These are phyloP conservation scores for Camptogramma bilineatum DNA, from an alignment of 2,888 invertebrate genomes.

Conservation along the genomic window DNA sequence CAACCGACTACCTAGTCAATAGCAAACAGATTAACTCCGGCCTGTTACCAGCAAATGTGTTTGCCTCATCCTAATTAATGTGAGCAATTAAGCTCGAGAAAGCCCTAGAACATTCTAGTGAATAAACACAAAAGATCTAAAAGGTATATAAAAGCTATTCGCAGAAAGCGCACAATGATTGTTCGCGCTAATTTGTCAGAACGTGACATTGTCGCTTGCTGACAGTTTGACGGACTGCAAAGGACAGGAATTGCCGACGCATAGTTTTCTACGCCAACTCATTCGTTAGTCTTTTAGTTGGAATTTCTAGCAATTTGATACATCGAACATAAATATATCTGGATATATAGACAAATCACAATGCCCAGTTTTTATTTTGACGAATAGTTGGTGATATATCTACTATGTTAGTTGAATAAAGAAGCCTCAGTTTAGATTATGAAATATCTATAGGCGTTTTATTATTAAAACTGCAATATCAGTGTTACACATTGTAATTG, in stretches of 20 bases:
- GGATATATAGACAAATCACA: too few species aligned
- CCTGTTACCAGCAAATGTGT: conserved; percentile 37
- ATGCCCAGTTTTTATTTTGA: too few species aligned
- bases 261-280: not conserved
- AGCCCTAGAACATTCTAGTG: conserved; percentile 32
- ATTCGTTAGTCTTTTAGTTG: conserved; percentile 2
- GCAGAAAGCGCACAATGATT: conserved; percentile 6
- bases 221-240: conserved; percentile 14
- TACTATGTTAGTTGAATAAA: too few species aligned
- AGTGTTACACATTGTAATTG: too few species aligned
- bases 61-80: conserved; percentile 38
- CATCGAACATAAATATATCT: too few species aligned
- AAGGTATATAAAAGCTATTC: conserved; percentile 8
- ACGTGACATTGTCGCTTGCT: conserved; percentile 4
- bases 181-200: conserved; percentile 1
- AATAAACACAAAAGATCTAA: conserved; percentile 23
- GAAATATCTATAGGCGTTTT: too few species aligned
- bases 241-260: conserved; percentile 1
- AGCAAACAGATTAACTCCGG: conserved; percentile 34
- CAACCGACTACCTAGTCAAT: conserved; percentile 30
- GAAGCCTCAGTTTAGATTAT: too few species aligned
- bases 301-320: too few species aligned
- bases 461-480: too few species aligned
- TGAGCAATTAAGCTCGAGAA: conserved; percentile 36
- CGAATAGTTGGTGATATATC: too few species aligned